Base-by-base conservation (phyloP, 2,888 invertebrate genomes). In the Macrosiphum euphorbiae region DNA sequence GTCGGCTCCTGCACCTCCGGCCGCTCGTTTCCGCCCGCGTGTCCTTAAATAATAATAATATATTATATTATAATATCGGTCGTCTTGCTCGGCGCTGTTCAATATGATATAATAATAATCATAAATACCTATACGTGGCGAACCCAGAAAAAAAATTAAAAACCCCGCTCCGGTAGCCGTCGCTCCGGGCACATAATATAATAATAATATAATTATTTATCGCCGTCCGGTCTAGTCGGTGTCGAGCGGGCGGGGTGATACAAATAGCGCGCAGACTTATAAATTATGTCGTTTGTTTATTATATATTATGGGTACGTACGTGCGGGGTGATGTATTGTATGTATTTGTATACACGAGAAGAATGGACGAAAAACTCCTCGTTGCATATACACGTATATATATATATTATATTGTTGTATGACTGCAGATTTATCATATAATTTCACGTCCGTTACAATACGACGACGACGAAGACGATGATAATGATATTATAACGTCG, bases 181-280 rank as follows among this genome's bases (percentile, higher is more conserved):
- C 20, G 35, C 78, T 78, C 78, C 78, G 78, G 20, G 35, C 78
- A 35, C 7, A 35, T 58, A 10, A 8, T 26, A 8, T n/a, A n/a
- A n/a, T n/a, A n/a, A n/a, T n/a, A n/a, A n/a, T 13, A 41, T 78
- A 78, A 78, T 78, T 78, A 78, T 78, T 78, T 78, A 78, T 78
- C 78, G 78, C 78, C 78, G 78, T 78, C 78, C 78, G 78, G 78
- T 78, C 35, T 5, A 0, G 78, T 16, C 13, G 78, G 5, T 8
- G 78, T 20, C n/a, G 78, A 41, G 20, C 8, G 35, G 78, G 78
- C 35, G 78, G 78, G 78, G 78, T 35, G 78, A 35, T 78, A 78
- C 78, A 78, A 78, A 78, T 78, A 78, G 35, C 78, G 78, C 47
- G 78, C 47, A 78, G 78, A 78, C 78, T 78, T 78, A 78, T 78